Evolutionary conservation across 2,797 vertebrate genomes (phyloP).

Genomic region (Salmo trutta): DNA sequence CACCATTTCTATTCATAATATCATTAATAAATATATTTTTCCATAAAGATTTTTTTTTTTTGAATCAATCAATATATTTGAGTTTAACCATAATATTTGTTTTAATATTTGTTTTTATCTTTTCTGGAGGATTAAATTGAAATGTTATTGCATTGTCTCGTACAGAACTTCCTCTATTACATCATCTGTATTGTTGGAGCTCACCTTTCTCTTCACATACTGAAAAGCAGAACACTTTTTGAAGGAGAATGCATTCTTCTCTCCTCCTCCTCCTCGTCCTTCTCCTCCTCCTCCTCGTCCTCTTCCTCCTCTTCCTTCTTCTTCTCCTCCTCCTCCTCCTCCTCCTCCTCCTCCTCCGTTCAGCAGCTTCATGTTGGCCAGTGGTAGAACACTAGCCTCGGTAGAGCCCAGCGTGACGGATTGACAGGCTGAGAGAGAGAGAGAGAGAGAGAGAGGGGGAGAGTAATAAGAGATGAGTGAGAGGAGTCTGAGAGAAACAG

Average conservation of each 20-base stretch:
- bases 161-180: conserved; percentile 54
- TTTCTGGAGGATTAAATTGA: too few relatives aligned
- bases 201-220: conserved; percentile 98
- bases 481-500: conserved; percentile 10
- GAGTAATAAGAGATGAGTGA: not conserved
- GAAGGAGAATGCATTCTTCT: conserved; percentile 87
- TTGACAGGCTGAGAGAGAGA: conserved; percentile 35
- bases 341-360: conserved; percentile 64
- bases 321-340: conserved; percentile 50
- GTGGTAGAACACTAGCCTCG: conserved; percentile 70
- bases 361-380: conserved; percentile 78
- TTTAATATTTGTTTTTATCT: too few relatives aligned
- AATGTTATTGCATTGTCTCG: too few relatives aligned
- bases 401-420: conserved; percentile 79
- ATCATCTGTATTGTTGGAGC: conserved; percentile 63
- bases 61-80: too few relatives aligned
- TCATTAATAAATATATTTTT: too few relatives aligned
- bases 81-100: too few relatives aligned
- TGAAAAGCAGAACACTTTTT: conserved; percentile 98
- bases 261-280: conserved; percentile 57
- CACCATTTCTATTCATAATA: too few relatives aligned
- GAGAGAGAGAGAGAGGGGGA: not conserved
- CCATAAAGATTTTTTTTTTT: too few relatives aligned
- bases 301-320: conserved; percentile 47
- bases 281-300: conserved; percentile 36